Conservation (phyloP, 1,140 invertebrate species). For the Hylaeus volcanicus region DNA sequence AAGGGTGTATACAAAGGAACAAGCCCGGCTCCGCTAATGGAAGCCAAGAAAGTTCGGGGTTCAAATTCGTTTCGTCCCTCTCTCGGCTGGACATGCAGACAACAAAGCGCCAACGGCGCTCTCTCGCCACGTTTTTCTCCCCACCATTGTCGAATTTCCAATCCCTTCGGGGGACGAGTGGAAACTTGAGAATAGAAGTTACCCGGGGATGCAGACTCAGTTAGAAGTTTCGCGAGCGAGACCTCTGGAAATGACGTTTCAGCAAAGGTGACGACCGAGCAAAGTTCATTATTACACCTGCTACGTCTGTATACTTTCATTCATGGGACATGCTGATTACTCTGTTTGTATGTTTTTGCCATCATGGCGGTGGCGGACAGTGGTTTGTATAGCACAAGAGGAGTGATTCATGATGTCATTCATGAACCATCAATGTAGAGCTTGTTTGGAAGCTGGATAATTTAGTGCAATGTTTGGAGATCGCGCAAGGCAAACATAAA, state of each 20-base stretch:
- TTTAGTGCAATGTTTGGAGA: too few relatives aligned
- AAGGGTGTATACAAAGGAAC: conserved; percentile 27
- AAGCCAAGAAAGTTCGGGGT: conserved; percentile 70
- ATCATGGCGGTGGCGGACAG: too few relatives aligned
- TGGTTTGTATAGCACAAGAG: too few relatives aligned
- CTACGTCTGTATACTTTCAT: not conserved
- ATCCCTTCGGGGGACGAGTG: conserved; percentile 55
- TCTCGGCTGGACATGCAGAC: conserved; percentile 56
- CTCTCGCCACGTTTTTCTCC: conserved; percentile 41
- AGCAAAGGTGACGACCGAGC: conserved; percentile 42
- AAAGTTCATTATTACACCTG: conserved; percentile 15
- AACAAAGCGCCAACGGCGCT: conserved; percentile 63
- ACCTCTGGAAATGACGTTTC: conserved; percentile 55
- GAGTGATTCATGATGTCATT: too few relatives aligned
- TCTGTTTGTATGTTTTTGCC: not conserved
- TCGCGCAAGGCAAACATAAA: too few relatives aligned
- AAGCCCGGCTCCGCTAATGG: conserved; percentile 63
- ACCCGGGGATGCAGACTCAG: conserved; percentile 49
- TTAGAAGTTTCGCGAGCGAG: conserved; percentile 52
- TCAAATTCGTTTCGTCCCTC: conserved; percentile 66
- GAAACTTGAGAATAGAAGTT: conserved; percentile 63
- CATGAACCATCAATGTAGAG: too few relatives aligned
- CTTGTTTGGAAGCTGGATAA: too few relatives aligned
- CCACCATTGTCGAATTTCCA: conserved; percentile 57
- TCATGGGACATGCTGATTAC: not conserved